Evolutionary conservation across 2,888 invertebrate species (phyloP).

Genomic region (Ariolimax columbianus): DNA sequence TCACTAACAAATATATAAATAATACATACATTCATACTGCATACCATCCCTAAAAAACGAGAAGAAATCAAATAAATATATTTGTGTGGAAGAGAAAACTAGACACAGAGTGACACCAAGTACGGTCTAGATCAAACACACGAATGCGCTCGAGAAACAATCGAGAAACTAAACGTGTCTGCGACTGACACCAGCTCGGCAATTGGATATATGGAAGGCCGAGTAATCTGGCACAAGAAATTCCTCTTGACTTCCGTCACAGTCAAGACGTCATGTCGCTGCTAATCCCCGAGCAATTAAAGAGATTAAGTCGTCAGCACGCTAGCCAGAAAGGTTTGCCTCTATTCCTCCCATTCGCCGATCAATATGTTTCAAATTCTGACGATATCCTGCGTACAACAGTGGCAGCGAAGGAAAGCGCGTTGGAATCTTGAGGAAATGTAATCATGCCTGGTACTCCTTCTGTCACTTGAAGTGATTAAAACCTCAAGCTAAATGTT

Average conservation of each 20-base stretch:
- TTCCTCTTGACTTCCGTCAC: background rate
- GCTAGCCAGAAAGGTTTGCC: background rate
- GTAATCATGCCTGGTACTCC: background rate
- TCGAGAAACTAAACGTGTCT: no score
- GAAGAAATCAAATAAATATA: no score
- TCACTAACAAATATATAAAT: no score
- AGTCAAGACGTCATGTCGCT: background rate
- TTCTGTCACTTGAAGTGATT: background rate
- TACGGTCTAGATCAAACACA: no score
- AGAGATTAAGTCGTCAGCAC: constrained; percentile 2
- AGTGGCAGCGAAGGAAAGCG: background rate
- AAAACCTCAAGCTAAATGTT: background rate
- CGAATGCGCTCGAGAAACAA: no score
- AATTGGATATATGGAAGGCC: no score
- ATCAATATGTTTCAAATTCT: constrained; percentile 5
- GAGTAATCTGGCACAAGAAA: no score
- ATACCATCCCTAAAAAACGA: no score
- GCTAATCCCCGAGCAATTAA: constrained; percentile 11
- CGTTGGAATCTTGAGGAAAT: background rate
- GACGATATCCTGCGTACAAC: background rate
- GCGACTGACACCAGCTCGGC: no score
- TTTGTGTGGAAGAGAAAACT: no score
- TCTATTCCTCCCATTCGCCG: background rate
- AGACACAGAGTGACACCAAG: no score
- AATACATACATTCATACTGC: no score